Conservation (phyloP, 2,888 invertebrate species). For the Chaetogeoica ovagalla region DNA sequence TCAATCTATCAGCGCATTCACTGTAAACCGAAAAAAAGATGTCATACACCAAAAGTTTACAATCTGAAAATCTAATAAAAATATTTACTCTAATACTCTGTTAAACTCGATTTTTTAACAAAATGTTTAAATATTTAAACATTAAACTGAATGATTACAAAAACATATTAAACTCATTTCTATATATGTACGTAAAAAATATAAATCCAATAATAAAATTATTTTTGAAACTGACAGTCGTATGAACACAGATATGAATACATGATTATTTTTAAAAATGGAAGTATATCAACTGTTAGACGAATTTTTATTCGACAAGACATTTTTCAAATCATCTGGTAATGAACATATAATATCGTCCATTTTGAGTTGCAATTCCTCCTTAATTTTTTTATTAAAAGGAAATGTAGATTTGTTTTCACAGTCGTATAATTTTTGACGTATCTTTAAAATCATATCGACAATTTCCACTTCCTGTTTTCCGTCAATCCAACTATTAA, state of each 20-base stretch:
- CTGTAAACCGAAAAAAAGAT: not conserved
- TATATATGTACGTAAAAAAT: conserved; percentile 18
- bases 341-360: conserved; percentile 80
- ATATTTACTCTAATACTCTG: not conserved
- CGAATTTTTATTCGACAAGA: conserved; percentile 58
- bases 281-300: conserved; percentile 32
- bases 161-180: conserved; percentile 19
- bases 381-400: conserved; percentile 63
- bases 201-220: not conserved
- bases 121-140: not conserved
- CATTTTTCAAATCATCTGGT: conserved; percentile 84
- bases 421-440: conserved; percentile 79
- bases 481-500: conserved; percentile 86
- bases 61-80: not conserved
- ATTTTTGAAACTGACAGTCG: too few relatives aligned
- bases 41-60: not conserved
- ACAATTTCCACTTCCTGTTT: conserved; percentile 97
- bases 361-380: conserved; percentile 62
- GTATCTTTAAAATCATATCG: conserved; percentile 91
- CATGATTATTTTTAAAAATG: not conserved
- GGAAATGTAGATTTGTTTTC: conserved; percentile 65
- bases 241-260: too few relatives aligned
- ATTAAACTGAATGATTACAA: not conserved
- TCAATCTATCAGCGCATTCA: not conserved
- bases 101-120: not conserved